Percentiles rank a stretch among this genome's conserved stretches.
phyloP scores from a whole-genome alignment of 2,797 vertebrate species.

The Pseudochirops corinnae region DNA sequence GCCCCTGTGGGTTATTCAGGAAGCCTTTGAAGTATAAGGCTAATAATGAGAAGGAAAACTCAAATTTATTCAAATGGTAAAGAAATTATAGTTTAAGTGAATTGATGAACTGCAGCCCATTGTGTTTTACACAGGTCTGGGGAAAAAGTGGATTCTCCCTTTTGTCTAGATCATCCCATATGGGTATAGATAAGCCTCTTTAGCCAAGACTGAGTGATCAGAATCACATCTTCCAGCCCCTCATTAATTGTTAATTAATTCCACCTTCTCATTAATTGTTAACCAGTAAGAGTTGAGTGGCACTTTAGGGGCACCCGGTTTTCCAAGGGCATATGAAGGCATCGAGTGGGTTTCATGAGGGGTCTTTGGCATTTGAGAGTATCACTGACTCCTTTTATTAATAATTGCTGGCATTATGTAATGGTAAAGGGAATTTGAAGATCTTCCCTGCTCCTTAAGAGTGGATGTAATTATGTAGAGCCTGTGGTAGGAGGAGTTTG shows the following conservation, averaged over 20 bases:
- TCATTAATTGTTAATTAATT: background rate
- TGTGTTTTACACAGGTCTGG: background rate
- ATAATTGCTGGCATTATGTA: background rate
- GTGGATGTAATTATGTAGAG: no score
- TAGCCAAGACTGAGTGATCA: background rate
- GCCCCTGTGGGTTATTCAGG: background rate
- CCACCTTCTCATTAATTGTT: background rate
- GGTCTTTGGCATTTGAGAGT: background rate
- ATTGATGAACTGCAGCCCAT: background rate
- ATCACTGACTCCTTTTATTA: background rate
- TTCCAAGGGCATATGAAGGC: background rate
- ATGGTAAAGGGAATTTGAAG: no score
- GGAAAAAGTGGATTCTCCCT: background rate
- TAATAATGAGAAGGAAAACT: background rate
- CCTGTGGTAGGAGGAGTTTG: no score
- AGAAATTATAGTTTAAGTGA: background rate
- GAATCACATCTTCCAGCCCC: background rate
- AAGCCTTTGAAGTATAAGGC: background rate
- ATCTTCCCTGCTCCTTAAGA: no score
- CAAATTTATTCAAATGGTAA: background rate
- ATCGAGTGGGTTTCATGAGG: background rate
- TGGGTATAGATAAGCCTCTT: background rate
- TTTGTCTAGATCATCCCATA: background rate
- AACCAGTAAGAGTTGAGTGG: background rate
- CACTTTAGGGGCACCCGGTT: background rate